phyloP scores from a whole-genome alignment of 2,797 vertebrate genomes.

The Triplophysa bombifrons region DNA sequence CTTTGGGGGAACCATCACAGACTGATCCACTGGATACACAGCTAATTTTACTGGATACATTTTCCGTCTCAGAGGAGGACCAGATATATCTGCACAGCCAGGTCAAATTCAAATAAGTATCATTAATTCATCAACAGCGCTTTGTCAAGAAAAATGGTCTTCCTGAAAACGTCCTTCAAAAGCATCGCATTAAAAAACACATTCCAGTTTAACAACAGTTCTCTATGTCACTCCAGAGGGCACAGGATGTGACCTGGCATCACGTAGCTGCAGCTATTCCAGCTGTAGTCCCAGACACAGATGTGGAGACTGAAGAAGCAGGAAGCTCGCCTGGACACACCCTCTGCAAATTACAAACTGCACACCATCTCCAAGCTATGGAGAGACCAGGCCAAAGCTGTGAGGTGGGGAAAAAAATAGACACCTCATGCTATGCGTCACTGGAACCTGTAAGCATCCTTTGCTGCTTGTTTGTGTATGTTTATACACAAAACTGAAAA shows the following conservation, averaged over 20 bases:
- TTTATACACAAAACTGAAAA: not conserved
- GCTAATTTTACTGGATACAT: conserved; percentile 61
- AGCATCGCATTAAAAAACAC: not conserved
- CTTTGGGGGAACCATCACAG: conserved; percentile 40
- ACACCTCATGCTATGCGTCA: conserved; percentile 11
- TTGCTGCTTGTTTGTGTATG: not conserved
- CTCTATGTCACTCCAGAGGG: conserved; percentile 34
- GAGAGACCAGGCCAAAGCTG: conserved; percentile 56
- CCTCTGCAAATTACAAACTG: conserved; percentile 79
- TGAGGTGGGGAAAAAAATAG: conserved; percentile 16
- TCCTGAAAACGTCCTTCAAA: not conserved
- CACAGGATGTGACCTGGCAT: conserved; percentile 38
- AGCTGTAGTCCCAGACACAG: conserved; percentile 51
- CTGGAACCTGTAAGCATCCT: not conserved
- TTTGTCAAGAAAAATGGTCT: not conserved
- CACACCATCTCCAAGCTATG: conserved; percentile 68
- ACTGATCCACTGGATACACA: conserved; percentile 67
- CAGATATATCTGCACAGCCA: not conserved
- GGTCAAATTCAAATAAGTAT: not conserved
- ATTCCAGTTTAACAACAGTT: not conserved
- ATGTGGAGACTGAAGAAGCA: conserved; percentile 59
- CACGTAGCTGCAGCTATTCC: conserved; percentile 23
- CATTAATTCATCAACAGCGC: not conserved
- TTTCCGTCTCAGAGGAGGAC: not conserved
- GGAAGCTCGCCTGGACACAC: conserved; percentile 74